Evolutionary conservation across 1,140 invertebrate species (phyloP).

Genomic region (Zaprionus inermis): DNA sequence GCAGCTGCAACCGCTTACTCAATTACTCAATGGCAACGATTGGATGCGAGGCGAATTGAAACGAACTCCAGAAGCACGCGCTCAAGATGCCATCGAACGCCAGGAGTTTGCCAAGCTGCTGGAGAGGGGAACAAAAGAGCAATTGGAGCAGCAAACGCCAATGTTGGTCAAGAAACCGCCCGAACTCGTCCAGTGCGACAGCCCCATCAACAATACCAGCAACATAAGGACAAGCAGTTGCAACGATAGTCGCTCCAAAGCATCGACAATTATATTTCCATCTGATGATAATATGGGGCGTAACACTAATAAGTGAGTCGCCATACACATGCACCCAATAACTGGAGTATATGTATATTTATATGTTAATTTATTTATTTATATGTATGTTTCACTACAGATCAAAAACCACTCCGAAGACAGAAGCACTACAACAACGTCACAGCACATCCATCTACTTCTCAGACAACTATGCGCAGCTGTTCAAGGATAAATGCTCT

Average conservation of each 20-base stretch:
- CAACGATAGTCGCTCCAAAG: slow-evolving; percentile 1
- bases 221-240: neutral
- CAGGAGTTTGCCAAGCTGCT: slow-evolving; percentile 31
- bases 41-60: slow-evolving; percentile 17
- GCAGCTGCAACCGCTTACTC: slow-evolving; percentile 13
- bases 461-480: slow-evolving; percentile 17
- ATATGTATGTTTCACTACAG: slow-evolving; percentile 2
- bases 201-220: slow-evolving; percentile 10
- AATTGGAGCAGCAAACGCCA: neutral
- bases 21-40: slow-evolving; percentile 2
- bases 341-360: neutral
- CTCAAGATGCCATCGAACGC: neutral
- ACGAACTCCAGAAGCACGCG: neutral
- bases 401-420: neutral
- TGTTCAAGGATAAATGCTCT: slow-evolving; percentile 10
- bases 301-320: slow-evolving; percentile 9
- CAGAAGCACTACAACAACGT: slow-evolving; percentile 35
- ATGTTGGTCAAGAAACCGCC: slow-evolving; percentile 15
- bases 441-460: slow-evolving; percentile 38
- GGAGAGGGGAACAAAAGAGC: neutral
- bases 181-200: neutral
- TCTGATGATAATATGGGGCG: neutral
- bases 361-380: neutral
- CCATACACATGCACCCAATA: neutral
- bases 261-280: neutral